Evolutionary conservation across 2,797 vertebrate species (phyloP).

Genomic region (Danio jaintianensis): DNA sequence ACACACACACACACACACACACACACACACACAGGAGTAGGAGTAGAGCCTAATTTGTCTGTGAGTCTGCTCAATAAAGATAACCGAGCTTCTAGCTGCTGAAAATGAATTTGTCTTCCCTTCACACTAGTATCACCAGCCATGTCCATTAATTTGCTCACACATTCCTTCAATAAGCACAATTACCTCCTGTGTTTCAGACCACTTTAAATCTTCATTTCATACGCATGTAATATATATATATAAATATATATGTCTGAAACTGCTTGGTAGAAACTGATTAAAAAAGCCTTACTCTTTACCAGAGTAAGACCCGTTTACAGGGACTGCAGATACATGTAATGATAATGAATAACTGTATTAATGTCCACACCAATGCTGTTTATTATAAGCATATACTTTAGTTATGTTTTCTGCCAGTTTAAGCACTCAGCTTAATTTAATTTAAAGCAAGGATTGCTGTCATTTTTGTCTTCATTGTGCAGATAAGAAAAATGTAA

Average conservation of each 20-base stretch:
- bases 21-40: slow-evolving; percentile 34
- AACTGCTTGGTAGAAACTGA: background rate
- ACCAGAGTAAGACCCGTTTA: background rate
- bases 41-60: slow-evolving; percentile 57
- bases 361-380: too few relatives aligned
- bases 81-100: slow-evolving; percentile 45
- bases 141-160: slow-evolving; percentile 43
- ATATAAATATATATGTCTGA: slow-evolving; percentile 18
- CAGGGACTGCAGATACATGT: too few relatives aligned
- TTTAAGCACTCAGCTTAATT: too few relatives aligned
- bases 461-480: too few relatives aligned
- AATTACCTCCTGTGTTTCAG: slow-evolving; percentile 23
- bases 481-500: too few relatives aligned
- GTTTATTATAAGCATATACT: too few relatives aligned
- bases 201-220: slow-evolving; percentile 39
- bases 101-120: slow-evolving; percentile 47
- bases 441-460: too few relatives aligned
- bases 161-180: slow-evolving; percentile 39
- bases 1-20: slow-evolving; percentile 8
- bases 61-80: slow-evolving; percentile 57
- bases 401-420: too few relatives aligned
- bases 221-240: background rate
- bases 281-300: background rate
- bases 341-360: too few relatives aligned
- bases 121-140: slow-evolving; percentile 9